A percentile compares a stretch with the other conserved stretches of the same genome.
Evolutionary conservation across 2,113 vertebrate species (phyloP).

Genomic region (Scophthalmus maximus): DNA sequence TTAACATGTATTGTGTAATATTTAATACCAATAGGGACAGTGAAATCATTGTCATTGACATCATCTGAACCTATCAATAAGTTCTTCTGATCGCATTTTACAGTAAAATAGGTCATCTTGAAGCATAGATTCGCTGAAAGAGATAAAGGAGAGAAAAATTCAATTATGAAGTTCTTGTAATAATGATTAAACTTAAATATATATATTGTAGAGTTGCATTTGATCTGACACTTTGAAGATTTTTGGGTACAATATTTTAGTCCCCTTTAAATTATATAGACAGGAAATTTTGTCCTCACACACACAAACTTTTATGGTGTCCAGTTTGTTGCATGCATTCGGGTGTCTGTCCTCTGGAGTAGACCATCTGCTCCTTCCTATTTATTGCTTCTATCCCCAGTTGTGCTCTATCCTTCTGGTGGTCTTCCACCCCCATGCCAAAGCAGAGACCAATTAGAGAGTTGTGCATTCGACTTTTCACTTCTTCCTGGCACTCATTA

Average conservation of each 20-base stretch:
- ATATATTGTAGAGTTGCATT: too few relatives aligned
- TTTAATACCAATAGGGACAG: neutral
- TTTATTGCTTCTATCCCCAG: conserved; percentile 81
- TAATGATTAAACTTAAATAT: too few relatives aligned
- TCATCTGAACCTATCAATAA: neutral
- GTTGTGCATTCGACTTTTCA: conserved; percentile 77
- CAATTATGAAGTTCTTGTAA: too few relatives aligned
- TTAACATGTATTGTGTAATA: neutral
- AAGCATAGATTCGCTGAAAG: too few relatives aligned
- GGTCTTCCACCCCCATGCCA: conserved; percentile 80
- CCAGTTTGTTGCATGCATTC: conserved; percentile 74
- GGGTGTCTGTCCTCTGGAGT: conserved; percentile 76
- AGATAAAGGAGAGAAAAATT: too few relatives aligned
- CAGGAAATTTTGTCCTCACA: too few relatives aligned
- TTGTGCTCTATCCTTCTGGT: conserved; percentile 82
- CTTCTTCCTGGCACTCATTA: conserved; percentile 73
- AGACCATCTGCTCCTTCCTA: conserved; percentile 83
- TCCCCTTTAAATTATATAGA: too few relatives aligned
- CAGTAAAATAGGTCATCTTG: too few relatives aligned
- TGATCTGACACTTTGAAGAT: too few relatives aligned
- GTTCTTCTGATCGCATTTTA: too few relatives aligned
- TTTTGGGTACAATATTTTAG: too few relatives aligned
- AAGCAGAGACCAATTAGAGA: conserved; percentile 84
- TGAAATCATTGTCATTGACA: neutral
- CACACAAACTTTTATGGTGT: conserved; percentile 62